These are phyloP conservation scores for Chaetops frenatus DNA, from an alignment of 2,113 vertebrate species.

Conservation along the genomic window DNA sequence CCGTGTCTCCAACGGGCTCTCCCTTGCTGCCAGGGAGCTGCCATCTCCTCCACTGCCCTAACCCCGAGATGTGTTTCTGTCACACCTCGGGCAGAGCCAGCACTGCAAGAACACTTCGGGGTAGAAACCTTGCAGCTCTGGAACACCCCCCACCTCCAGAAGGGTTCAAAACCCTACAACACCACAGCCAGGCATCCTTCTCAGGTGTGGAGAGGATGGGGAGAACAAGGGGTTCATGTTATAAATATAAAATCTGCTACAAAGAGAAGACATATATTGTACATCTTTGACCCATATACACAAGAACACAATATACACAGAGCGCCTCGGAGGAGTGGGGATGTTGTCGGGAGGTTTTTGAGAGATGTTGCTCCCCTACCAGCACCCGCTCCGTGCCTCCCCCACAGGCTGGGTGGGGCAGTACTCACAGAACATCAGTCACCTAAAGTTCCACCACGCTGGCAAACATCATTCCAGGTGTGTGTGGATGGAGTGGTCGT, in stretches of 20 bases:
- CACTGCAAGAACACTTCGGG: background rate
- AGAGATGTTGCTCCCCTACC: constrained; percentile 31
- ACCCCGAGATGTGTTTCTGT: background rate
- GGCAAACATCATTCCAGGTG: background rate
- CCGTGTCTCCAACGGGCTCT: background rate
- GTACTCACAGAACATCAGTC: background rate
- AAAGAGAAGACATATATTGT: constrained; percentile 75
- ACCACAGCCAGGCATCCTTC: background rate
- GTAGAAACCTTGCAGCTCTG: background rate
- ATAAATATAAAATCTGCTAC: constrained; percentile 82
- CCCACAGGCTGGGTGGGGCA: background rate
- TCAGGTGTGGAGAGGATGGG: background rate
- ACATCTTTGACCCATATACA: constrained; percentile 79
- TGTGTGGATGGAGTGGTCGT: background rate
- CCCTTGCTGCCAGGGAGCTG: background rate
- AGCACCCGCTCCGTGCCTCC: background rate
- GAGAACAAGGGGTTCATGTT: constrained; percentile 8
- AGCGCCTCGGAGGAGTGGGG: constrained; percentile 58
- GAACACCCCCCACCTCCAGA: background rate
- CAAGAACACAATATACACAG: constrained; percentile 80
- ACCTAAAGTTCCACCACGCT: background rate
- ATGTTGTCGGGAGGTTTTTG: background rate
- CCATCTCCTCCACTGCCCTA: background rate
- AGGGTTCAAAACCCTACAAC: background rate
- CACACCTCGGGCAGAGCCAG: background rate